A percentile compares a stretch with the other conserved stretches of the same genome.
phyloP scores from a whole-genome alignment of 2,113 vertebrate species.

The Erpornis zantholeuca region DNA sequence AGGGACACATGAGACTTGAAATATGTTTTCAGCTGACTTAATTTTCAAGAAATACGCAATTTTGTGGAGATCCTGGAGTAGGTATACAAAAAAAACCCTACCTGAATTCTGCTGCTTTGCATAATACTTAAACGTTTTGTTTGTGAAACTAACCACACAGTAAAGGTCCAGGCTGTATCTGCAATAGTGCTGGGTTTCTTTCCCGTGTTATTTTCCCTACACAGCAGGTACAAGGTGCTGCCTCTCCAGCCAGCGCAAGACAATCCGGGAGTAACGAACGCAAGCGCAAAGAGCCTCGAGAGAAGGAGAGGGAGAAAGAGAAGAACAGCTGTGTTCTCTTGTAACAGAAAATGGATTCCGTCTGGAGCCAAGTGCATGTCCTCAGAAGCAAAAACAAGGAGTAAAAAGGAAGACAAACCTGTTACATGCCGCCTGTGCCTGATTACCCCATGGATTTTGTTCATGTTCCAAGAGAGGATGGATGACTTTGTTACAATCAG shows the following conservation, averaged over 20 bases:
- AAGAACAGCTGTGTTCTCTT: conserved; percentile 94
- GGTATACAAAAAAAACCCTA: neutral
- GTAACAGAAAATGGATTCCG: conserved; percentile 76
- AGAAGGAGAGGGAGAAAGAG: conserved; percentile 82
- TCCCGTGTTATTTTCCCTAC: neutral
- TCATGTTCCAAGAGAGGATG: conserved; percentile 72
- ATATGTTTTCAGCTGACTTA: neutral
- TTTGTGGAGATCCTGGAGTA: neutral
- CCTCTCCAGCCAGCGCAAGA: conserved; percentile 82
- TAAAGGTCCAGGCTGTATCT: neutral
- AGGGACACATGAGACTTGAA: neutral
- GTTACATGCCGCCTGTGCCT: conserved; percentile 97
- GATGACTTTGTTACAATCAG: conserved; percentile 81
- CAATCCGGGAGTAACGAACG: conserved; percentile 83
- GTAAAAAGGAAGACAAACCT: conserved; percentile 72
- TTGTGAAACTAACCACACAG: neutral
- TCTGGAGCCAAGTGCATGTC: conserved; percentile 61
- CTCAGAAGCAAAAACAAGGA: conserved; percentile 65
- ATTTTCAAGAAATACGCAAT: neutral
- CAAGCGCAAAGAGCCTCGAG: conserved; percentile 85
- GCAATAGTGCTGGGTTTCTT: neutral
- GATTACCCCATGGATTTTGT: conserved; percentile 75
- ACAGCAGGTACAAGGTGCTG: conserved; percentile 67
- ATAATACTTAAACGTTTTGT: neutral
- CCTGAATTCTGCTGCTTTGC: neutral